Conservation (phyloP, 2,797 vertebrate species). For the Vultur gryphus region DNA sequence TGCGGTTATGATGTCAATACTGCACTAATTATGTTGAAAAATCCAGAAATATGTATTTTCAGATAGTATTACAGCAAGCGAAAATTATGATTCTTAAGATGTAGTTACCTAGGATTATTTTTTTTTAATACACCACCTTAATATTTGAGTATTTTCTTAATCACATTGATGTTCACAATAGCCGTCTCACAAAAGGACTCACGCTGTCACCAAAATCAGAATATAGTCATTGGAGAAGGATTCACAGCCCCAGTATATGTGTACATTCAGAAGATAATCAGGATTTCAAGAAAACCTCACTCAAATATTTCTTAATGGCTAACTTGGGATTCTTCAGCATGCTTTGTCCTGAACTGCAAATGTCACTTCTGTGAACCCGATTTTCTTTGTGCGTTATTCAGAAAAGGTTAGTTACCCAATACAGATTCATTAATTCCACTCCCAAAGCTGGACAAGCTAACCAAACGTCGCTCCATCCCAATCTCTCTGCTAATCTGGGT, state of each 20-base stretch:
- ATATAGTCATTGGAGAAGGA: background rate
- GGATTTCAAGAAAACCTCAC: background rate
- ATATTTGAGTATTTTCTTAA: background rate
- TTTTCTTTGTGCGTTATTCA: background rate
- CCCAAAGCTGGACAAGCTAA: background rate
- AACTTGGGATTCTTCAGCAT: background rate
- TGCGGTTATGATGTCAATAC: background rate
- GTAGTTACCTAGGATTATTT: background rate
- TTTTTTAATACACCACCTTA: background rate
- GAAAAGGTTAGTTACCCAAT: background rate
- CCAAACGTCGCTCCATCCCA: accelerated
- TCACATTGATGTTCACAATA: background rate
- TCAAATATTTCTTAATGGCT: background rate
- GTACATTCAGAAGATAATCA: background rate
- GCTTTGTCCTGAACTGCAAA: background rate
- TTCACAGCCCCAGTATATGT: accelerated
- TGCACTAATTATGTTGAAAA: background rate
- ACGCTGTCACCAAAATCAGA: accelerated
- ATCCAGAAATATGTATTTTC: background rate
- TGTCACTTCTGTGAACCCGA: accelerated
- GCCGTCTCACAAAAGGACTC: accelerated
- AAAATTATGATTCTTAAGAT: background rate
- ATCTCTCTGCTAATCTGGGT: background rate
- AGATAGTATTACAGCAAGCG: background rate
- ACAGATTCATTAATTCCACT: background rate